A percentile compares a stretch with the other conserved stretches of the same genome.
phyloP scores from a whole-genome alignment of 2,888 invertebrate species.

The Bedellia somnulentella region DNA sequence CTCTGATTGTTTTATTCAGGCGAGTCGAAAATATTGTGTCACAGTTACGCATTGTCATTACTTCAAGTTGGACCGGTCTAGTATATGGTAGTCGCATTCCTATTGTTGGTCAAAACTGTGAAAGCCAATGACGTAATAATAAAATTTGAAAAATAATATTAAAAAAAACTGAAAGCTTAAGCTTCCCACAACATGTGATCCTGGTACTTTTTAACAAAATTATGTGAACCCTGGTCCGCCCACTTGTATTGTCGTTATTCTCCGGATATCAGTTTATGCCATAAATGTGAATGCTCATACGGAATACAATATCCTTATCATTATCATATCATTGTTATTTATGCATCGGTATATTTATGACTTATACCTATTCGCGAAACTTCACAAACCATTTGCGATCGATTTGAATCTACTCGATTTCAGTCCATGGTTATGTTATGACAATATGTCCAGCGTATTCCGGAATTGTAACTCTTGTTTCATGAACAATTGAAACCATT shows the following conservation, averaged over 20 bases:
- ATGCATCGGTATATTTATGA: constrained; percentile 1
- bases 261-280: constrained; percentile 14
- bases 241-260: too few species aligned
- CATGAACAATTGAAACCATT: too few species aligned
- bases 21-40: constrained; percentile 17
- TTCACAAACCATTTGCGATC: background rate
- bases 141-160: too few species aligned
- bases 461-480: too few species aligned
- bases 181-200: too few species aligned
- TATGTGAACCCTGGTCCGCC: too few species aligned
- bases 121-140: too few species aligned
- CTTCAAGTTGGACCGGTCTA: constrained; percentile 17
- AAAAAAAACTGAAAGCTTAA: too few species aligned
- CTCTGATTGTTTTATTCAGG: constrained; percentile 21
- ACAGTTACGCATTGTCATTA: constrained; percentile 6
- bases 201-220: too few species aligned
- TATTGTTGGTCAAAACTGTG: too few species aligned
- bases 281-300: constrained; percentile 11
- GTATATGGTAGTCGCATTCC: too few species aligned
- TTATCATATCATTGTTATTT: constrained; percentile 4
- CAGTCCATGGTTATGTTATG: background rate
- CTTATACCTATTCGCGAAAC: background rate
- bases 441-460: too few species aligned
- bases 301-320: constrained; percentile 10
- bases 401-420: background rate